Evolutionary conservation across 2,113 vertebrate species (phyloP).

Genomic region (Blennius ocellaris): DNA sequence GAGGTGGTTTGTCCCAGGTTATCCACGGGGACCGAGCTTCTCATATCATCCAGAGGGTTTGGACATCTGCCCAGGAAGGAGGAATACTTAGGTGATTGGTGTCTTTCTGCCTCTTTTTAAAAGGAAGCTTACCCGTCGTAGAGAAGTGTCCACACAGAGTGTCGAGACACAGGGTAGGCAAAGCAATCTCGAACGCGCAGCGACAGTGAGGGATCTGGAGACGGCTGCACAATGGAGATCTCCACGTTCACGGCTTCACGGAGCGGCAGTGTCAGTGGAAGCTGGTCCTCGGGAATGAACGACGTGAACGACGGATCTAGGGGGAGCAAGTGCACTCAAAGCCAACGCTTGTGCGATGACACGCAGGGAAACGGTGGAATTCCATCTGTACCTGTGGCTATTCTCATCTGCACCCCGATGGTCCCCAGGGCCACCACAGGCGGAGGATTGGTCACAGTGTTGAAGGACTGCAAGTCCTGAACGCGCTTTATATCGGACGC

Average conservation of each 20-base stretch:
- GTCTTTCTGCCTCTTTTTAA: not conserved
- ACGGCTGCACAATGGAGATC: slow-evolving; percentile 66
- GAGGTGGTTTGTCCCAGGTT: slow-evolving; percentile 36
- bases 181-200: slow-evolving; percentile 77
- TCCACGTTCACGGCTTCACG: slow-evolving; percentile 69
- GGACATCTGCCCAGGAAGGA: slow-evolving; percentile 65
- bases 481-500: slow-evolving; percentile 25
- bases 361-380: not conserved
- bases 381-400: slow-evolving; percentile 70
- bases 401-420: slow-evolving; percentile 74
- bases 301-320: slow-evolving; percentile 75
- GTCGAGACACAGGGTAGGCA: slow-evolving; percentile 74
- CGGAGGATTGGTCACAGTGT: slow-evolving; percentile 58
- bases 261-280: slow-evolving; percentile 67
- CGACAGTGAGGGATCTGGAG: slow-evolving; percentile 64
- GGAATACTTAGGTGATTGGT: not conserved
- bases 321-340: not conserved
- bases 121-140: slow-evolving; percentile 63
- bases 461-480: slow-evolving; percentile 36
- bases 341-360: too few species aligned
- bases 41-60: slow-evolving; percentile 73
- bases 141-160: slow-evolving; percentile 80
- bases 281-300: slow-evolving; percentile 66
- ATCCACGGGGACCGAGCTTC: slow-evolving; percentile 70
- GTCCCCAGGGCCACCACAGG: slow-evolving; percentile 66